Evolutionary conservation across 2,888 invertebrate genomes (phyloP), one percentile per base, ranked within the genome.

Genomic region (Oligia fasciuncula): DNA sequence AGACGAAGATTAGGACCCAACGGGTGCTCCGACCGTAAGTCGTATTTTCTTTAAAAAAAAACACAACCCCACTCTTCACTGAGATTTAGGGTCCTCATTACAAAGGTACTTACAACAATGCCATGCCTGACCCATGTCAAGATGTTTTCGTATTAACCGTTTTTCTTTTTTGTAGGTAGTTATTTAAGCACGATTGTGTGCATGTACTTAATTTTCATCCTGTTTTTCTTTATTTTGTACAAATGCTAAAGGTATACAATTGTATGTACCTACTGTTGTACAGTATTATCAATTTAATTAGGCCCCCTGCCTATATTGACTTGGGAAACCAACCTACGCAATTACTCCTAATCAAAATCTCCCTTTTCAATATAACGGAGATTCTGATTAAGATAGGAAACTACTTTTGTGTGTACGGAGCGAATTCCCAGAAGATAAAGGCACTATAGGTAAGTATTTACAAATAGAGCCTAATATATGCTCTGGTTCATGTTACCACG

Each of bases 1-100:
- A 97, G 98, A 88, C 98, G 98, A 90, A 97, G 98, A 87, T 97
- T 99, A 81, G 98, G 98, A 54, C 98, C 98, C n/a, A 98, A 97
- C 96, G 91, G 98, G 97, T 94, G 97, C 84, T 95, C 95, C 70
- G 97, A 97, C 91, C 96, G 97, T 97, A 89, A 96, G 96, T 94
- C 80, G 81, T 73, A 85, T 87, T 84, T 88, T 84, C 77, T 85
- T 88, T 75, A 77, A 90, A 79, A 79, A 79, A 85, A 85, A 88
- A 86, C 74, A 88, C 83, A 85, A 86, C 83, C 70, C 80, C 79
- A 76, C 84, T 84, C 78, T 83, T 83, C 73, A 81, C 89, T 77
- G 88, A 86, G 88, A 89, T 89, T 88, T 89, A 89, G 83, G 83
- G 76, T 88, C 80, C 86, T 85, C 84, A 89, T 89, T 89, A 87